Conservation (phyloP, 2,888 invertebrate genomes). For the Cantharis flavilabris region DNA sequence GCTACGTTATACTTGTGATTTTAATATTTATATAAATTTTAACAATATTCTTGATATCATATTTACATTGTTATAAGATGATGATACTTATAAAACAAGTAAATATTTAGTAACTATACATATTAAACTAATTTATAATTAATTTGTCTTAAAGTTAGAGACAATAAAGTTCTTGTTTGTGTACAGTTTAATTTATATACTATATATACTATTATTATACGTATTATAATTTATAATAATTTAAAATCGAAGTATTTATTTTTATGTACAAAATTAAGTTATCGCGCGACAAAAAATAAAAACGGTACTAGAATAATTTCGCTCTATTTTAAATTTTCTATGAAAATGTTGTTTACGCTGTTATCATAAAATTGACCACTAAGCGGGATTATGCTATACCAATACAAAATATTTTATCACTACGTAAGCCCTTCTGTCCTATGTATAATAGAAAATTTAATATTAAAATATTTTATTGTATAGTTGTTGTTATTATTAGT, state of each 20-base stretch:
- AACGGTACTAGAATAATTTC: neutral
- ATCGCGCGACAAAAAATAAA: neutral
- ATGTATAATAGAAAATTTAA: neutral
- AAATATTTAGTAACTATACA: neutral
- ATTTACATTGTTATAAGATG: slow-evolving; percentile 11
- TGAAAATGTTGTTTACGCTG: neutral
- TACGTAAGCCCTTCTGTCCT: neutral
- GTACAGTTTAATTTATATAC: neutral
- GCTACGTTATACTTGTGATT: slow-evolving; percentile 9
- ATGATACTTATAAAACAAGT: neutral
- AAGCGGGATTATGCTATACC: neutral
- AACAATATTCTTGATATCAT: slow-evolving; percentile 25
- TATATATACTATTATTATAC: too few relatives aligned
- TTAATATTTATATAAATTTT: slow-evolving; percentile 5
- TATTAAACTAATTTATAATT: neutral
- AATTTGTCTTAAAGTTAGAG: neutral
- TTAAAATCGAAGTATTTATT: neutral
- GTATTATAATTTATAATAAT: neutral
- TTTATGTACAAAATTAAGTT: neutral
- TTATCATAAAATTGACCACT: neutral
- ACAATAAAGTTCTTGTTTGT: neutral
- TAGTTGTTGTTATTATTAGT: neutral
- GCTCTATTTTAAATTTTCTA: neutral
- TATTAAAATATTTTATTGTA: neutral
- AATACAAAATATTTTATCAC: neutral